Evolutionary conservation across 2,888 invertebrate species (phyloP).

Genomic region (Aelia acuminata): DNA sequence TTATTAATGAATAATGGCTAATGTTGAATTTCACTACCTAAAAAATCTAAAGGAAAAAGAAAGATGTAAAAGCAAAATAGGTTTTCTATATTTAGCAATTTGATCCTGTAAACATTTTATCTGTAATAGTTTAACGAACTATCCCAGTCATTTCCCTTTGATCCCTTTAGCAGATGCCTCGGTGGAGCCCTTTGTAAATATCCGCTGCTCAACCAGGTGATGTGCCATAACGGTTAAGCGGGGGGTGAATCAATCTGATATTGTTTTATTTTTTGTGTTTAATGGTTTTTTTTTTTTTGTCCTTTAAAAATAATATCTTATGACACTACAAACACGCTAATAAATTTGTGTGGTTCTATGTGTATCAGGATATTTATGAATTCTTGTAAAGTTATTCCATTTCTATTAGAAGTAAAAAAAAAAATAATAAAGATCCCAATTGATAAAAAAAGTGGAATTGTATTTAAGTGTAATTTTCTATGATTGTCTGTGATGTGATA

Average conservation of each 20-base stretch:
- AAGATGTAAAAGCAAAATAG: background rate
- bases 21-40: no score
- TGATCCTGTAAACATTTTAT: background rate
- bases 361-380: no score
- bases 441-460: no score
- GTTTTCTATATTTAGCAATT: background rate
- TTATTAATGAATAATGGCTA: no score
- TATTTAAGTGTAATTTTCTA: no score
- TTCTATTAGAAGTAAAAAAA: no score
- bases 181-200: constrained; percentile 2
- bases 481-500: no score
- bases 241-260: no score
- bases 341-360: background rate
- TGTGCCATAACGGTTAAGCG: background rate
- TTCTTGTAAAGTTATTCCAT: no score
- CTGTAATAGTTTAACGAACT: constrained; percentile 23
- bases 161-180: background rate
- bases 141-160: background rate
- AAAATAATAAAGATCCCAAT: no score
- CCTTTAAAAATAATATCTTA: background rate
- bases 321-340: background rate
- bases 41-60: background rate
- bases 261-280: no score
- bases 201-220: constrained; percentile 12
- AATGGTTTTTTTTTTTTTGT: background rate